These are phyloP conservation scores for Steatornis caripensis DNA, from an alignment of 2,113 vertebrate genomes.

Conservation along the genomic window DNA sequence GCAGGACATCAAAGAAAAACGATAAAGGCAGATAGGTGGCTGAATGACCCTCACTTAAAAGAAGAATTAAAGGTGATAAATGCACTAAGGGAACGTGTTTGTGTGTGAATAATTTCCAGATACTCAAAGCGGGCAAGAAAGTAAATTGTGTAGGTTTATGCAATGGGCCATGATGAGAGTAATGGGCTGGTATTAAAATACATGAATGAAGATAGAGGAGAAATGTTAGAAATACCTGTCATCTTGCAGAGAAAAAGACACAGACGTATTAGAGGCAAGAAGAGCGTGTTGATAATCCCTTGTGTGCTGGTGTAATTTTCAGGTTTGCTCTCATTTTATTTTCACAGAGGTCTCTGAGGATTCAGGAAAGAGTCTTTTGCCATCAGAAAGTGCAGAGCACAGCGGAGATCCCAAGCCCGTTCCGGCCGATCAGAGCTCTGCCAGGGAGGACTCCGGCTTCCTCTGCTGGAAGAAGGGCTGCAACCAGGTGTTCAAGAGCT, in stretches of 20 bases:
- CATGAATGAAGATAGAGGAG: not conserved
- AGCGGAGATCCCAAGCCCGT: conserved; percentile 77
- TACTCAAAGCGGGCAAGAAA: not conserved
- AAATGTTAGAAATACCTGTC: not conserved
- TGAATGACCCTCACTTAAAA: conserved; percentile 18
- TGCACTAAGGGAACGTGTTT: not conserved
- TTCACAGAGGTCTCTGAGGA: conserved; percentile 84
- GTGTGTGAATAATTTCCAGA: not conserved
- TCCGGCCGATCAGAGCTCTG: conserved; percentile 76
- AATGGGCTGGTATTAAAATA: not conserved
- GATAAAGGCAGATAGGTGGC: not conserved
- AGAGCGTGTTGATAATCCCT: not conserved
- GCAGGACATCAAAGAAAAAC: not conserved
- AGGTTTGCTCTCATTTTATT: not conserved
- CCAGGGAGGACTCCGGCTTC: conserved; percentile 89
- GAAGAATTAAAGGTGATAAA: conserved; percentile 8
- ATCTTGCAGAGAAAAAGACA: not conserved
- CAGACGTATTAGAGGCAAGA: not conserved
- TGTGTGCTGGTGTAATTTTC: not conserved
- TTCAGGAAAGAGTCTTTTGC: conserved; percentile 78
- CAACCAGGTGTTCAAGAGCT: conserved; percentile 96
- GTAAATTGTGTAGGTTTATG: conserved; percentile 29
- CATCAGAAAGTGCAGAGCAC: conserved; percentile 76
- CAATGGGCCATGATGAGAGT: not conserved
- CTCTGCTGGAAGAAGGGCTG: conserved; percentile 99